Percentiles rank a stretch among this genome's conserved stretches.
These are phyloP conservation scores for Myiothlypis coronata DNA, from an alignment of 2,797 vertebrate genomes.

Conservation along the genomic window DNA sequence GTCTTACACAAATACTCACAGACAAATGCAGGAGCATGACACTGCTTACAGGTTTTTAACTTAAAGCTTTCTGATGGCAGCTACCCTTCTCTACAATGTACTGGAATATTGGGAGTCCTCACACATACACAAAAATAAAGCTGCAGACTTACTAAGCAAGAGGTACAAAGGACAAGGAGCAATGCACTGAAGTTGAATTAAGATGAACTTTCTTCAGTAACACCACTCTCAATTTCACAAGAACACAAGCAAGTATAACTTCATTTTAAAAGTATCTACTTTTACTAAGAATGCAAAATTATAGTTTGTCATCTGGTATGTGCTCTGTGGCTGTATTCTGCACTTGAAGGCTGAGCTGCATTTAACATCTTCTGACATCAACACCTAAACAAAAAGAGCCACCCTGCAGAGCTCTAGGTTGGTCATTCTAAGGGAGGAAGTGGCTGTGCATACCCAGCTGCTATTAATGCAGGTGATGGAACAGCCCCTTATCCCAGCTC, in stretches of 20 bases:
- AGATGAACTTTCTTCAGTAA: background rate
- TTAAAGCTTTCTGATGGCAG: background rate
- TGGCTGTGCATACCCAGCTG: background rate
- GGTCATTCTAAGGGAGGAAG: background rate
- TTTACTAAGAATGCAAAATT: background rate
- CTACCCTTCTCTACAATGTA: background rate
- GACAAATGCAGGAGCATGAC: background rate
- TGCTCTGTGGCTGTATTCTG: background rate
- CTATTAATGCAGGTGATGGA: background rate
- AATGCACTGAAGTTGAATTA: background rate
- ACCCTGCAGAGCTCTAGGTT: background rate
- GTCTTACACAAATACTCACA: background rate
- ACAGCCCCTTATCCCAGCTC: background rate
- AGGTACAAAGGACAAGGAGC: background rate
- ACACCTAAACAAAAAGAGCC: background rate
- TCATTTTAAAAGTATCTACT: background rate
- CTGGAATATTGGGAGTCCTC: background rate
- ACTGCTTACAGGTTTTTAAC: background rate
- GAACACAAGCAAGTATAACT: background rate
- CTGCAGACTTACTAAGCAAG: background rate
- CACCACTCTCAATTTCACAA: background rate
- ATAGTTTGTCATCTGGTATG: background rate
- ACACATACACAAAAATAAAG: background rate
- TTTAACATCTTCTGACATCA: background rate
- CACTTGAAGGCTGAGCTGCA: background rate